phyloP scores from a whole-genome alignment of 2,113 vertebrate species.

The Lepus europaeus region DNA sequence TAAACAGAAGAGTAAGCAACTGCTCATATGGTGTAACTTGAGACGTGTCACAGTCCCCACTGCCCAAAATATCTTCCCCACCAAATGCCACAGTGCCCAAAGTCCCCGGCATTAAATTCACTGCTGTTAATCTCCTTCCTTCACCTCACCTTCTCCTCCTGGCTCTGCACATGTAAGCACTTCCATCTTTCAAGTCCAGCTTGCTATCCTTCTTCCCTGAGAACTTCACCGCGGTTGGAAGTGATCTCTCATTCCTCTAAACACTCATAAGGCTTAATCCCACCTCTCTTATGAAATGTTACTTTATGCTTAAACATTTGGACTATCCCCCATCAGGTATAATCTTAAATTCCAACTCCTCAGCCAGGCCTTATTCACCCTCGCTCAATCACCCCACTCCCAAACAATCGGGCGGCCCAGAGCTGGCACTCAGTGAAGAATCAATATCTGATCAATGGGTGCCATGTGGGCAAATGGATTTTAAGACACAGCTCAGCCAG shows the following conservation, averaged over 20 bases:
- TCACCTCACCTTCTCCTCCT: neutral
- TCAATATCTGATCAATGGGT: neutral
- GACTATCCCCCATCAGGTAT: neutral
- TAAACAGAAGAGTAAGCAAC: conserved; percentile 61
- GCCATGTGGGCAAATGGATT: neutral
- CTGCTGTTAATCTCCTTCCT: neutral
- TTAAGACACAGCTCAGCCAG: neutral
- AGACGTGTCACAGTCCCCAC: neutral
- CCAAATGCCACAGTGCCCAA: conserved; percentile 34
- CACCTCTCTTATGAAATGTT: neutral
- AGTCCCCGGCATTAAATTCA: neutral
- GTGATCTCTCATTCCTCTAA: neutral
- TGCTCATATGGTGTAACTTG: neutral
- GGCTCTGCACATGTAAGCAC: neutral
- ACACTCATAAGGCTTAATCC: neutral
- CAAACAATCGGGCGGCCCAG: neutral
- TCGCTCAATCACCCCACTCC: neutral
- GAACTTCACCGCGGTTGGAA: neutral
- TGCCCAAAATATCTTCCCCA: conserved; percentile 62
- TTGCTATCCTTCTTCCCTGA: neutral
- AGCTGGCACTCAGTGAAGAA: neutral
- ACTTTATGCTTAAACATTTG: neutral
- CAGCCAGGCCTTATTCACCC: neutral
- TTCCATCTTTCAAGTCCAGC: neutral
- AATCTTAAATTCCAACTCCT: neutral